These are phyloP conservation scores for Rapana venosa DNA, from an alignment of 2,888 invertebrate genomes.

Conservation along the genomic window DNA sequence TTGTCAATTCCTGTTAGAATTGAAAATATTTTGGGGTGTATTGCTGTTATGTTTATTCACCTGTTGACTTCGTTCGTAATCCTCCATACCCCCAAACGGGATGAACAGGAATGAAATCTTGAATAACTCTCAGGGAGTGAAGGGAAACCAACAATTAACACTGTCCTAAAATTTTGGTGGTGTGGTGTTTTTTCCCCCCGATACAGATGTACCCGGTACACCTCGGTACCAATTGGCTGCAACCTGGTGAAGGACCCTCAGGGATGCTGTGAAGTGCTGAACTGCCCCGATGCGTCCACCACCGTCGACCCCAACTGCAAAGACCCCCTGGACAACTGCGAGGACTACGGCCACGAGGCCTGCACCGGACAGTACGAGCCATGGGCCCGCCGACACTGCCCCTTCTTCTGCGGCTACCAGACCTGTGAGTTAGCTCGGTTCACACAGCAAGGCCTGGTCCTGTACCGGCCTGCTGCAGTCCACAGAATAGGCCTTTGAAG, in stretches of 20 bases:
- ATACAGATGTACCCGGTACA: conserved; percentile 60
- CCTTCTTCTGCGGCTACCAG: conserved; percentile 54
- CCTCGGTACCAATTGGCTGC: conserved; percentile 59
- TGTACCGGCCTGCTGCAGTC: too few species aligned
- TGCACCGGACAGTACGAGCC: conserved; percentile 55
- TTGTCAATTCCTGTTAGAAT: too few species aligned
- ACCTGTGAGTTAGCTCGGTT: conserved; percentile 3
- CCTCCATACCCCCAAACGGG: too few species aligned
- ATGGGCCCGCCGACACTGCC: conserved; percentile 65
- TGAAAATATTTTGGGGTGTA: too few species aligned
- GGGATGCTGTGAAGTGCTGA: conserved; percentile 61
- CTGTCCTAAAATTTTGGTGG: too few species aligned
- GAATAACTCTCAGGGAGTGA: too few species aligned
- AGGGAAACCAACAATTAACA: too few species aligned
- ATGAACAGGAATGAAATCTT: too few species aligned
- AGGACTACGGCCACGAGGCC: conserved; percentile 54
- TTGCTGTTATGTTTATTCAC: too few species aligned
- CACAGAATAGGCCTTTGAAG: too few species aligned
- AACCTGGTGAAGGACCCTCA: conserved; percentile 55
- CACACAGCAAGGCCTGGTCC: too few species aligned
- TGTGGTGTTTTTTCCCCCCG: background rate
- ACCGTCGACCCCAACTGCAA: conserved; percentile 53
- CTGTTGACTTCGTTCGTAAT: too few species aligned
- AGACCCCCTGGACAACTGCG: conserved; percentile 59
- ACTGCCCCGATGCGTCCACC: conserved; percentile 49